A percentile compares a stretch with the other conserved stretches of the same genome.
Conservation (phyloP, 2,888 invertebrate genomes). For the Drosophila macrospina region DNA sequence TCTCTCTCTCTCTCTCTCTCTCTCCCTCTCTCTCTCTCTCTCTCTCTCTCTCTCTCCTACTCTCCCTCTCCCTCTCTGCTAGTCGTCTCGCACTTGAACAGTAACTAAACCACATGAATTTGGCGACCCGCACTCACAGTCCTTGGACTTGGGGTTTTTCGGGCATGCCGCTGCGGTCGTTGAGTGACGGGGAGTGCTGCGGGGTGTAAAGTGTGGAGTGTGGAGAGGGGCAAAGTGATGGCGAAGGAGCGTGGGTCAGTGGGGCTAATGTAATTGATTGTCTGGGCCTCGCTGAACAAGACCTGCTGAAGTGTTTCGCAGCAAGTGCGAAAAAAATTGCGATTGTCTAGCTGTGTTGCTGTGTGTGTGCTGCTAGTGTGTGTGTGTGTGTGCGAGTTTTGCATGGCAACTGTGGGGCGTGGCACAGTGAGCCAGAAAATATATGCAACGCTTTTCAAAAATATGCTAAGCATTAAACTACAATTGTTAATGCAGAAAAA, state of each 20-base stretch:
- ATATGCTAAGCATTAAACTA: not conserved
- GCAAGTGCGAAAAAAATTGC: slow-evolving; percentile 44
- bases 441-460: not conserved
- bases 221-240: not conserved
- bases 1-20: not conserved
- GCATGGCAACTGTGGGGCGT: slow-evolving; percentile 43
- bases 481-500: no score
- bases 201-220: slow-evolving; percentile 9
- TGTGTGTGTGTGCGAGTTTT: slow-evolving; percentile 32
- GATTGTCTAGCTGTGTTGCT: slow-evolving; percentile 37
- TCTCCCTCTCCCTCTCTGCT: no score
- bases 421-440: slow-evolving; percentile 31
- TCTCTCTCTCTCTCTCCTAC: not conserved
- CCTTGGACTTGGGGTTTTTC: slow-evolving; percentile 26
- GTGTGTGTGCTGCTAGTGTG: slow-evolving; percentile 25
- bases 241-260: slow-evolving; percentile 29
- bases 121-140: slow-evolving; percentile 39
- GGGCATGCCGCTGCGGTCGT: slow-evolving; percentile 50
- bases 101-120: slow-evolving; percentile 45
- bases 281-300: slow-evolving; percentile 56
- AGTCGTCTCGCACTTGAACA: not conserved
- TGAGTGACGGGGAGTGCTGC: not conserved
- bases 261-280: slow-evolving; percentile 74
- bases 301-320: slow-evolving; percentile 47
- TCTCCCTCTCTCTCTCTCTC: not conserved